Conservation (phyloP, 1,140 invertebrate genomes). For the Rhagoletis zephyria region DNA sequence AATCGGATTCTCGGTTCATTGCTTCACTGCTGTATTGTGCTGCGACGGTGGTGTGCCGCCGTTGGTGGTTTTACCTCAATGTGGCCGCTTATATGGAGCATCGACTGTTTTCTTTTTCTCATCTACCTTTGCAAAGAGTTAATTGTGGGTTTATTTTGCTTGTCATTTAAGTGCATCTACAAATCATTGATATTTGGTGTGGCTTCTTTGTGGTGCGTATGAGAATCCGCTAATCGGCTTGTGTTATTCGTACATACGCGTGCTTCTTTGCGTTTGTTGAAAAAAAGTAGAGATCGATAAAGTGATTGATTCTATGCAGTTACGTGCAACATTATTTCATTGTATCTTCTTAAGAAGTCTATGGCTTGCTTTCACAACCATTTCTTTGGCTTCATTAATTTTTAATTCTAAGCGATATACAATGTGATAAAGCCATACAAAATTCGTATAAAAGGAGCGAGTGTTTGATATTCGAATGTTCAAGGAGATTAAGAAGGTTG, state of each 20-base stretch:
- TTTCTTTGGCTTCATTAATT: conserved; percentile 35
- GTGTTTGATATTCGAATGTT: no score
- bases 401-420: neutral
- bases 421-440: neutral
- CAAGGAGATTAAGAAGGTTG: no score
- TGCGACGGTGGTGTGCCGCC: neutral
- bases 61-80: conserved; percentile 19
- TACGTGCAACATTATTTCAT: neutral
- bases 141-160: conserved; percentile 25
- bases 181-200: conserved; percentile 39
- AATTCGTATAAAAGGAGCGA: neutral
- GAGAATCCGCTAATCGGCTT: conserved; percentile 32
- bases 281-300: neutral
- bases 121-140: neutral
- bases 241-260: neutral
- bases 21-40: neutral
- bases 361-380: neutral
- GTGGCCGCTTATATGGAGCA: conserved; percentile 12
- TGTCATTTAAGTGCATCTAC: conserved; percentile 30
- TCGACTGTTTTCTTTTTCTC: neutral
- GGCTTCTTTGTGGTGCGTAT: conserved; percentile 37
- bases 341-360: conserved; percentile 28
- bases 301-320: conserved; percentile 33
- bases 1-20: conserved; percentile 50
- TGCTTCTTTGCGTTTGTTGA: neutral